Percentiles rank a stretch among this genome's conserved stretches.
phyloP scores from a whole-genome alignment of 1,140 invertebrate genomes.

The Ceratoteleas bidentatus region DNA sequence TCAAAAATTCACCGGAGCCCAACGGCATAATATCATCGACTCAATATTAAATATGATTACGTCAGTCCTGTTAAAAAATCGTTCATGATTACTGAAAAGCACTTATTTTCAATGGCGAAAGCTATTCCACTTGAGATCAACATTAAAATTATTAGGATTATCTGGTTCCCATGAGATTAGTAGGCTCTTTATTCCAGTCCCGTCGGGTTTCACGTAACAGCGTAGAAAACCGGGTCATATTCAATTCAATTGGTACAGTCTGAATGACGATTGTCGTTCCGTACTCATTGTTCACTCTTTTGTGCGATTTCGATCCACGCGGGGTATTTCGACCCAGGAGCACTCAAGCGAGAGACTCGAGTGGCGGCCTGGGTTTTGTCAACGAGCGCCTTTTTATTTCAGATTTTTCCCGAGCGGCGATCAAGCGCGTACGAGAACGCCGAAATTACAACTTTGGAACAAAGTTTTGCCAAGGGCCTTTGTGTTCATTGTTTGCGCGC shows the following conservation, averaged over 20 bases:
- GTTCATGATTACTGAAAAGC: slow-evolving; percentile 37
- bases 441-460: slow-evolving; percentile 56
- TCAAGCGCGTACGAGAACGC: slow-evolving; percentile 40
- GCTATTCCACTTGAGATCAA: slow-evolving; percentile 66
- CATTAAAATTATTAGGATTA: slow-evolving; percentile 73
- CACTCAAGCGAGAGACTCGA: slow-evolving; percentile 58
- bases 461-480: slow-evolving; percentile 46
- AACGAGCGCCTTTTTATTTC: slow-evolving; percentile 68
- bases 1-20: slow-evolving; percentile 19
- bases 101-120: slow-evolving; percentile 33
- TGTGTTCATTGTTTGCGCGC: slow-evolving; percentile 42
- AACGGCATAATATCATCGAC: slow-evolving; percentile 16
- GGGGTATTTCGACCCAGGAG: slow-evolving; percentile 50
- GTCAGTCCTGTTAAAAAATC: slow-evolving; percentile 22
- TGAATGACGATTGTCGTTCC: slow-evolving; percentile 68
- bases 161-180: slow-evolving; percentile 72
- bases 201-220: slow-evolving; percentile 60
- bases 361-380: slow-evolving; percentile 66
- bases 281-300: slow-evolving; percentile 72
- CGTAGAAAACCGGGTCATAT: slow-evolving; percentile 71
- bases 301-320: slow-evolving; percentile 70
- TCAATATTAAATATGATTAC: slow-evolving; percentile 43
- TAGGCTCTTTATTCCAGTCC: slow-evolving; percentile 66
- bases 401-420: slow-evolving; percentile 61
- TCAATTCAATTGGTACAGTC: slow-evolving; percentile 69